These are phyloP conservation scores for Aporophyla lueneburgensis DNA, from an alignment of 2,888 invertebrate genomes.

Conservation along the genomic window DNA sequence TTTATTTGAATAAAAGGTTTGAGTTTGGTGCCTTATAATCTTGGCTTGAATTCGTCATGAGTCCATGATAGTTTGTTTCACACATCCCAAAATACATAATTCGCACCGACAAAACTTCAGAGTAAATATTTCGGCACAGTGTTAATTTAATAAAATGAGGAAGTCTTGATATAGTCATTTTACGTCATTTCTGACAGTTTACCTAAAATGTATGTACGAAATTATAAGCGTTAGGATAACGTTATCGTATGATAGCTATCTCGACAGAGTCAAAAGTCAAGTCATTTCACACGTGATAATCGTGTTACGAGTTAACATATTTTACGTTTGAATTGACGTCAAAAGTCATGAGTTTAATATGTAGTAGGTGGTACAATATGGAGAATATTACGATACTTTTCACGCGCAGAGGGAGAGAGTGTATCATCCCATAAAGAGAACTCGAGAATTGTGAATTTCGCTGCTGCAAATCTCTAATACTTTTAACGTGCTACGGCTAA, in stretches of 20 bases:
- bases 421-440: too few species aligned
- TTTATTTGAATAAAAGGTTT: too few species aligned
- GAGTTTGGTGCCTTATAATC: not conserved
- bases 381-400: conserved; percentile 7
- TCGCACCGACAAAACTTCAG: not conserved
- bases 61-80: conserved; percentile 11
- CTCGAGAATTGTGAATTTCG: not conserved
- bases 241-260: conserved; percentile 31
- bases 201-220: not conserved
- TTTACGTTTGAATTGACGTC: conserved; percentile 29
- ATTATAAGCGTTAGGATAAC: conserved; percentile 5
- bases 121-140: conserved; percentile 14
- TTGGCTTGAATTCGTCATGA: not conserved
- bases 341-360: not conserved
- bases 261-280: conserved; percentile 3
- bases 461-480: not conserved
- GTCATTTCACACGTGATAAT: conserved; percentile 21
- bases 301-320: conserved; percentile 18
- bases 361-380: not conserved
- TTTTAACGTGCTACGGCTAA: too few species aligned
- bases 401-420: not conserved
- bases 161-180: not conserved
- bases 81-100: conserved; percentile 23
- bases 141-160: conserved; percentile 27
- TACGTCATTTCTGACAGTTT: not conserved